Percentiles rank a stretch among this genome's conserved stretches.
These are phyloP conservation scores for Steinernema hermaphroditum DNA, from an alignment of 2,888 invertebrate genomes.

Conservation along the genomic window DNA sequence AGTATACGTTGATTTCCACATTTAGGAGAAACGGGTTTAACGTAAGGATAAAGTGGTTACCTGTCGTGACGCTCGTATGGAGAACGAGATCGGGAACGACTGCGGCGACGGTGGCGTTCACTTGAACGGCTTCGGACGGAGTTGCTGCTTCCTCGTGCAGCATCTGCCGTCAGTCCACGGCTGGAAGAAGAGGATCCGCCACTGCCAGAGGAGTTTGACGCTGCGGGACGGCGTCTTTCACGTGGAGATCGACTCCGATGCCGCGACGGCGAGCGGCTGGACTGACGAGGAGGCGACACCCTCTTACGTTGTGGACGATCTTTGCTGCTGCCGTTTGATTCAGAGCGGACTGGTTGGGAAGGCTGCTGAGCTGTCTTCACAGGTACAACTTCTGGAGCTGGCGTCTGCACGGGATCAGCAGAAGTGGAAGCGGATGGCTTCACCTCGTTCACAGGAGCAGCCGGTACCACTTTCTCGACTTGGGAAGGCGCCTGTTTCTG, in stretches of 20 bases:
- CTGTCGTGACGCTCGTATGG: slow-evolving; percentile 16
- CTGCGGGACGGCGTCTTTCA: not conserved
- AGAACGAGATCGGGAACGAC: slow-evolving; percentile 7
- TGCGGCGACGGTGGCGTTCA: not conserved
- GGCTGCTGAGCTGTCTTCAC: not conserved
- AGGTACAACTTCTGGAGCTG: no score
- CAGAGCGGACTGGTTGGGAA: not conserved
- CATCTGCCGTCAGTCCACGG: no score
- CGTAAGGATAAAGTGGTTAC: no score
- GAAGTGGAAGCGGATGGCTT: not conserved
- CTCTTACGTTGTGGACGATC: not conserved
- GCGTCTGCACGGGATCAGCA: not conserved
- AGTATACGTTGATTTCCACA: not conserved
- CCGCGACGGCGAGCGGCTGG: slow-evolving; percentile 1
- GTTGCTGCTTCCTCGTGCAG: no score
- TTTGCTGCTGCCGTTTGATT: not conserved
- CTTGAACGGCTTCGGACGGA: not conserved
- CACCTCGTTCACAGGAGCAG: not conserved
- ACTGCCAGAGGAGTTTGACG: not conserved
- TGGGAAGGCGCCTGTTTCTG: not conserved
- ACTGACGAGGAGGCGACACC: not conserved
- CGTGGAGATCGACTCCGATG: slow-evolving; percentile 19
- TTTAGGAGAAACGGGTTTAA: no score
- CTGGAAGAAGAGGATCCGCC: no score
- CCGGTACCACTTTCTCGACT: not conserved